These are phyloP conservation scores for Archilochus colubris DNA, from an alignment of 2,113 vertebrate species.

Conservation along the genomic window DNA sequence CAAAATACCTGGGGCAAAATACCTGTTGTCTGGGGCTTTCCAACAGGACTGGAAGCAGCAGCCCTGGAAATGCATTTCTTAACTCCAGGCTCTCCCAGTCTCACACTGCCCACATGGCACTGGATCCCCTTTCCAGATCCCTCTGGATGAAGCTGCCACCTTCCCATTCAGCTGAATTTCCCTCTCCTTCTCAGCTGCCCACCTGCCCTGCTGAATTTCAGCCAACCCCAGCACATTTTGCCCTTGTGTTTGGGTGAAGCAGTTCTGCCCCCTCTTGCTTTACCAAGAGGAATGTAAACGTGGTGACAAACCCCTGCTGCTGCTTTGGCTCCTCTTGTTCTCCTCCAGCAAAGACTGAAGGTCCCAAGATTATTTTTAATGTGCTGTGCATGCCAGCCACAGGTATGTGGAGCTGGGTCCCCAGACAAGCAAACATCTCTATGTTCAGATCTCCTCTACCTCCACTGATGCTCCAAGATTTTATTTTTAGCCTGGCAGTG, in stretches of 20 bases:
- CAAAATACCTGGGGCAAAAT: neutral
- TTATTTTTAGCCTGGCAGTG: neutral
- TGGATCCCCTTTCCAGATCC: neutral
- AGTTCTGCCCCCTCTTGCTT: neutral
- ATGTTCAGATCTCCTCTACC: neutral
- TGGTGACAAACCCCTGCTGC: neutral
- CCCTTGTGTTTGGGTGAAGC: neutral
- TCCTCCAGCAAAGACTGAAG: neutral
- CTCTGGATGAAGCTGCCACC: neutral
- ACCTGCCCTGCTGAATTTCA: neutral
- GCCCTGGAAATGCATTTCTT: neutral
- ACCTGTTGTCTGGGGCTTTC: neutral
- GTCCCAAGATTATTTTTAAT: neutral
- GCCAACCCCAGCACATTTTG: neutral
- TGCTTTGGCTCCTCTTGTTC: neutral
- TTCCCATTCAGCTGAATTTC: neutral
- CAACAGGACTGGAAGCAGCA: neutral
- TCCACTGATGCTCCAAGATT: neutral
- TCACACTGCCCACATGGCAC: fast-evolving
- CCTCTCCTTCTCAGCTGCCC: neutral
- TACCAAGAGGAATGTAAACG: neutral
- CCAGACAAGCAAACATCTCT: fast-evolving
- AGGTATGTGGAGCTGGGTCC: fast-evolving
- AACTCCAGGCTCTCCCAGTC: neutral
- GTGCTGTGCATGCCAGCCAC: fast-evolving